Conservation (phyloP, 2,113 vertebrate species). For the Semicossyphus pulcher region DNA sequence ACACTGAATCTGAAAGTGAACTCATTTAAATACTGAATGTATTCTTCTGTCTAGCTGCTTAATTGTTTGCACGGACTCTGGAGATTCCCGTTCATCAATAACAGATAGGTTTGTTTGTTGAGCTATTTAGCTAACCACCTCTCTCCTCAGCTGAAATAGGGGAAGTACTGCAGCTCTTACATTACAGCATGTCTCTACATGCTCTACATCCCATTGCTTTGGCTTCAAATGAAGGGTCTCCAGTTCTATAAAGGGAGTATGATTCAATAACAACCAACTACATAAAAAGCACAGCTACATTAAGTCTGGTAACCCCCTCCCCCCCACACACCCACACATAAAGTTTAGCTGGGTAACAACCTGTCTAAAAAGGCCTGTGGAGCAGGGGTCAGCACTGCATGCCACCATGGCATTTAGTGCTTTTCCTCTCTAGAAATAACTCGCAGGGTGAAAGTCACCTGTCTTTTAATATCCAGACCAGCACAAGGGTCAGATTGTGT, state of each 20-base stretch:
- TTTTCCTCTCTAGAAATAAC: conserved; percentile 60
- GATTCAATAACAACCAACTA: conserved; percentile 23
- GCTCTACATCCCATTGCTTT: conserved; percentile 20
- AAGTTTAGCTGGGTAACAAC: conserved; percentile 43
- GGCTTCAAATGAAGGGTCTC: conserved; percentile 33
- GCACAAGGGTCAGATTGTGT: conserved; percentile 22
- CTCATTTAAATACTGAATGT: too few species aligned
- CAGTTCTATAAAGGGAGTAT: conserved; percentile 46
- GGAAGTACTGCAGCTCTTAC: background rate
- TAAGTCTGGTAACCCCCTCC: conserved; percentile 3
- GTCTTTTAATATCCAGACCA: conserved; percentile 34
- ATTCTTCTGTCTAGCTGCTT: too few species aligned
- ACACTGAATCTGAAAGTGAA: background rate
- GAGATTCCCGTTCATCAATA: too few species aligned
- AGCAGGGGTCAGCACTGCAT: background rate
- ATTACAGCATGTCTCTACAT: conserved; percentile 6
- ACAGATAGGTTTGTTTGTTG: too few species aligned
- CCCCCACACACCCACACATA: conserved; percentile 21
- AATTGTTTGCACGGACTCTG: too few species aligned
- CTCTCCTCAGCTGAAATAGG: background rate
- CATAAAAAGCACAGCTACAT: conserved; percentile 20
- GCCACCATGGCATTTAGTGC: conserved; percentile 32
- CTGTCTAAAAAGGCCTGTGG: conserved; percentile 48
- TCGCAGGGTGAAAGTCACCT: conserved; percentile 27
- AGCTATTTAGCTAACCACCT: background rate